Evolutionary conservation across 2,113 vertebrate genomes (phyloP).

Genomic region (Ammodytes marinus): DNA sequence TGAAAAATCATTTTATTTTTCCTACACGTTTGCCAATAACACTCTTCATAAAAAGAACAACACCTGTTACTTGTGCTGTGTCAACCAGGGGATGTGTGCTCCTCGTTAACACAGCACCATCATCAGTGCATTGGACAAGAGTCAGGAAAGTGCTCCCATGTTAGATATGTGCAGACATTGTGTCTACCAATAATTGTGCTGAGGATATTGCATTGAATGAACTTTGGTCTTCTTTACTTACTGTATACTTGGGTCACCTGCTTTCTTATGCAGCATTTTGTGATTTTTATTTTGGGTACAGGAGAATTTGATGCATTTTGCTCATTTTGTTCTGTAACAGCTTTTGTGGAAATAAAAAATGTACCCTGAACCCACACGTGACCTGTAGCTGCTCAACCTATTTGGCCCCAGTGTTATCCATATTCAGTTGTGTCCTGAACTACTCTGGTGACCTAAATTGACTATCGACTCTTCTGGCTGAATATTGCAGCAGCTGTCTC

Average conservation of each 20-base stretch:
- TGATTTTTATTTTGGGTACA: not conserved
- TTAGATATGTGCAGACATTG: not conserved
- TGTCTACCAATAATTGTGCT: not conserved
- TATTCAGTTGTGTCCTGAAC: constrained; percentile 34
- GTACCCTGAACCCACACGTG: not conserved
- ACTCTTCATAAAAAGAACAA: not conserved
- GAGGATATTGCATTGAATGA: no score
- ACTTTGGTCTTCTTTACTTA: not conserved
- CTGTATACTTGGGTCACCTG: not conserved
- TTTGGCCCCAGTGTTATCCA: constrained; percentile 8
- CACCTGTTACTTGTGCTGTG: not conserved
- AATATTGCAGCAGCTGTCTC: constrained; percentile 31
- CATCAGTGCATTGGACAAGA: not conserved
- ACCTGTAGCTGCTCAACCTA: constrained; percentile 3
- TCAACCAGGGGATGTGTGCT: not conserved
- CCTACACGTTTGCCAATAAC: no score
- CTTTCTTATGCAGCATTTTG: not conserved
- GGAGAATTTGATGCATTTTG: not conserved
- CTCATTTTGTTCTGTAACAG: not conserved
- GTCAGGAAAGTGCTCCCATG: not conserved
- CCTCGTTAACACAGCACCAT: not conserved
- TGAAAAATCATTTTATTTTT: not conserved
- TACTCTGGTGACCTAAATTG: constrained; percentile 65
- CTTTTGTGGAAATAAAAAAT: not conserved
- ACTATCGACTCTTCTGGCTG: constrained; percentile 51